Base-by-base conservation (phyloP, 2,797 vertebrate species). In the Xiphophorus birchmanni region DNA sequence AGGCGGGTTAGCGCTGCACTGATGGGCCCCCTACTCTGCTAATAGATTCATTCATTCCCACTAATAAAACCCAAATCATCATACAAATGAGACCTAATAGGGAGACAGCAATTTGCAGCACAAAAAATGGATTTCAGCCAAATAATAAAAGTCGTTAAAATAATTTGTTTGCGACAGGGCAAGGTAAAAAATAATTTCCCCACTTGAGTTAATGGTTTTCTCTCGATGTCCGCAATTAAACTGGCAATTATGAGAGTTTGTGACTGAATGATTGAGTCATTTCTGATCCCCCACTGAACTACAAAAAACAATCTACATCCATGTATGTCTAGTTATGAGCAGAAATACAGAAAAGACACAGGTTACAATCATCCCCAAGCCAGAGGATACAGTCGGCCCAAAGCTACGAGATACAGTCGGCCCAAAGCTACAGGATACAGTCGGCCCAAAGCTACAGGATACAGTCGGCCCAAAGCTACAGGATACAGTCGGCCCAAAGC, bases 51-150 rank as follows among this genome's bases (percentile, higher is more conserved):
- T 78, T 92, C 79, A 88, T 90, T 90, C 87, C 69, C 56, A 80
- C 75, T 78, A 86, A 91, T 90, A 86, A 90, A 91, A 89, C 85
- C 89, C 87, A 88, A 90, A 91, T 93, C 90, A 89, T 90, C 89
- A 86, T 83, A 85, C 84, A 93, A 93, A 91, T 91, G 83, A 79
- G 86, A 86, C 77, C 85, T 86, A 92, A 91, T 63, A 65, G 86
- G 75, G 80, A 81, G 82, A 84, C 75, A 52, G 81, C 26, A 6
- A 90, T 89, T 90, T 90, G 84, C 86, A 84, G 84, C 72, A 35
- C 44, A 9, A 65, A 89, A 89, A 87, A 89, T 80, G 50, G 3
- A 80, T 79, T 81, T 71, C 69, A 65, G 45, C 73, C 26, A 50
- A 84, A 89, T 86, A 76, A 89, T 63, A 88, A 87, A 90, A 87